Percentiles rank a stretch among this genome's conserved stretches.
These are phyloP conservation scores for Gortyna flavago DNA, from an alignment of 2,888 invertebrate genomes.

Conservation along the genomic window DNA sequence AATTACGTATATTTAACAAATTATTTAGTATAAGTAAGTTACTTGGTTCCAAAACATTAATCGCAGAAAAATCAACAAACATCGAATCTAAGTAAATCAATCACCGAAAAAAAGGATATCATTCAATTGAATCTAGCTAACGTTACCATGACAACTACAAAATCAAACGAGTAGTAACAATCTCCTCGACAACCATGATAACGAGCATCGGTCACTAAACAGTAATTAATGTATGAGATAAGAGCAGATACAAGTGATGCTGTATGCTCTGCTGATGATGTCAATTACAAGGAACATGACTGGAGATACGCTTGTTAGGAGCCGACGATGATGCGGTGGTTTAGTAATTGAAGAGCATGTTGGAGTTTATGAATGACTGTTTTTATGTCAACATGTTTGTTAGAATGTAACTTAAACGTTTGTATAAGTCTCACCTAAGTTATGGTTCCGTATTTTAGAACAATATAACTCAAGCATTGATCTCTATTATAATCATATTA, in stretches of 20 bases:
- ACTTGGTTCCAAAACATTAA: no score
- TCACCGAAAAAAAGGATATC: not conserved
- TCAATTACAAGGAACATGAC: constrained; percentile 44
- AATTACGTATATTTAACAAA: not conserved
- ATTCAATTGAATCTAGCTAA: not conserved
- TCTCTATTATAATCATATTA: not conserved
- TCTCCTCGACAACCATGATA: constrained; percentile 17
- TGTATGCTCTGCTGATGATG: constrained; percentile 43
- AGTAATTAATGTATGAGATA: constrained; percentile 35
- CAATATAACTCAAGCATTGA: not conserved
- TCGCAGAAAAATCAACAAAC: not conserved
- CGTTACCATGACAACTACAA: constrained; percentile 17
- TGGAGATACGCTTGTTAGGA: constrained; percentile 31
- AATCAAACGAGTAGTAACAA: constrained; percentile 24
- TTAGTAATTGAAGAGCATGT: constrained; percentile 33
- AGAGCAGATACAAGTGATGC: constrained; percentile 32
- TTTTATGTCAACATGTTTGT: not conserved
- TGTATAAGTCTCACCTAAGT: not conserved
- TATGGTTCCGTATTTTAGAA: not conserved
- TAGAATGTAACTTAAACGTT: not conserved
- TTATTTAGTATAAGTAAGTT: no score
- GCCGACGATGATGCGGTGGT: constrained; percentile 27
- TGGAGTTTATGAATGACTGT: constrained; percentile 13
- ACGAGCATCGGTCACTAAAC: constrained; percentile 27
- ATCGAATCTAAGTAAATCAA: no score